These are phyloP conservation scores for Spinibarbus caldwelli DNA, from an alignment of 2,797 vertebrate genomes.

Conservation along the genomic window DNA sequence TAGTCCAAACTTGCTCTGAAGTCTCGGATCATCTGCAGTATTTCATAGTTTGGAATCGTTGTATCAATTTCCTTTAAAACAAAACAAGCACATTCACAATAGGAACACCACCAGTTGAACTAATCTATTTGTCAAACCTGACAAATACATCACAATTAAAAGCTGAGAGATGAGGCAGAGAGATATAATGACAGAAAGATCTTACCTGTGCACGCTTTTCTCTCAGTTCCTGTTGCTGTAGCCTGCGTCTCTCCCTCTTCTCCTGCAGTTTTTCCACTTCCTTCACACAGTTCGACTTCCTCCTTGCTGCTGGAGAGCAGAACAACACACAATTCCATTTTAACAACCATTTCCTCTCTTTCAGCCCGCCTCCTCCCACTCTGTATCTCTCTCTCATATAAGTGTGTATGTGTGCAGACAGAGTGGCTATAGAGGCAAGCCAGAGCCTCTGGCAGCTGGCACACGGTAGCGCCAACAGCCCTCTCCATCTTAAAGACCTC, in stretches of 20 bases:
- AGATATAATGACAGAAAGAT: constrained; percentile 24
- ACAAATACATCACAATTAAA: neutral
- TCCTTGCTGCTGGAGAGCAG: constrained; percentile 82
- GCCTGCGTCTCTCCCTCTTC: constrained; percentile 91
- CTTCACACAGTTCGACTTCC: constrained; percentile 98
- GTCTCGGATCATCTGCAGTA: constrained; percentile 98
- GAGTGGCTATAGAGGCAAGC: constrained; percentile 32
- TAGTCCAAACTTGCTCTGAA: constrained; percentile 96
- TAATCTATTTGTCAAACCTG: neutral
- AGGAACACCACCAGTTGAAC: neutral
- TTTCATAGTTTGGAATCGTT: constrained; percentile 96
- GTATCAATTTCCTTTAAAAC: constrained; percentile 89
- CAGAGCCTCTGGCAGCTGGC: constrained; percentile 62
- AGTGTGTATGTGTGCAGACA: constrained; percentile 55
- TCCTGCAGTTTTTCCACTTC: constrained; percentile 98
- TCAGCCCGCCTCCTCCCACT: constrained; percentile 41
- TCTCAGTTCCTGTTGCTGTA: constrained; percentile 96
- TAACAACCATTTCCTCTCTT: constrained; percentile 49
- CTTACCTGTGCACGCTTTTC: constrained; percentile 95
- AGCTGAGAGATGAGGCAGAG: neutral
- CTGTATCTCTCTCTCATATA: constrained; percentile 48
- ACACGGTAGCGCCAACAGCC: constrained; percentile 59
- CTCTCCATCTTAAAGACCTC: constrained; percentile 43
- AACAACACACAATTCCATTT: constrained; percentile 41
- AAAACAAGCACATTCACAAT: constrained; percentile 17